Evolutionary conservation across 2,888 invertebrate species (phyloP), one percentile per base, ranked within the genome.

Genomic region (Hecatera dysodea): DNA sequence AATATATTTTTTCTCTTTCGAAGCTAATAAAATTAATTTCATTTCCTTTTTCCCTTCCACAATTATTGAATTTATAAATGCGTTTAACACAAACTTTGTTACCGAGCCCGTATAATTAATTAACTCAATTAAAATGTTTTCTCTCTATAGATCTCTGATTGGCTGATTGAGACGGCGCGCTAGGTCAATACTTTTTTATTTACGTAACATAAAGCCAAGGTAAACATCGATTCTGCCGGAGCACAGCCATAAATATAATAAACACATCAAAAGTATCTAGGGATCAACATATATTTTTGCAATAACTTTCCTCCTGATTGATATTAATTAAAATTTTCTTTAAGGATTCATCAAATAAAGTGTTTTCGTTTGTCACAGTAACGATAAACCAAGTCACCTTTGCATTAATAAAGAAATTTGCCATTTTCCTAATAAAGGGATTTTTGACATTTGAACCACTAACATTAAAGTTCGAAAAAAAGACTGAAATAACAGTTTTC

Each of bases 101-200:
- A 48, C 9, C 9, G 22, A 69, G 33, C 17, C 29, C 53, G 9
- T 48, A 17, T 22, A 29, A 68, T 19, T 36, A 48, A 50, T 19
- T 29, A 50, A 50, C 6, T 27, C 67, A 67, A 67, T 67, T 67
- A 65, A 65, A 66, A 48, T 48, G 65, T 65, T 66, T 66, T 22
- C 66, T 65, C 42, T 68, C 39, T 48, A 36, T 27, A 29, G 24
- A 27, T n/a, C n/a, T n/a, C 24, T 48, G 36, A 76, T 73, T 62
- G 27, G 36, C 24, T 57, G 39, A 42, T 57, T 17, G 22, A 19
- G 19, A 17, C 44, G 29, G 7, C 8, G 22, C 19, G 11, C 42
- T 50, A 3, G 22, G 42, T 68, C 29, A 77, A 77, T 77, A 77
- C 71, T 78, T 73, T 36, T 78, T 55, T 42, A 72, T 60, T 72